These are phyloP conservation scores for Lepisosteus osseus DNA, from an alignment of 2,113 vertebrate species.

Conservation along the genomic window DNA sequence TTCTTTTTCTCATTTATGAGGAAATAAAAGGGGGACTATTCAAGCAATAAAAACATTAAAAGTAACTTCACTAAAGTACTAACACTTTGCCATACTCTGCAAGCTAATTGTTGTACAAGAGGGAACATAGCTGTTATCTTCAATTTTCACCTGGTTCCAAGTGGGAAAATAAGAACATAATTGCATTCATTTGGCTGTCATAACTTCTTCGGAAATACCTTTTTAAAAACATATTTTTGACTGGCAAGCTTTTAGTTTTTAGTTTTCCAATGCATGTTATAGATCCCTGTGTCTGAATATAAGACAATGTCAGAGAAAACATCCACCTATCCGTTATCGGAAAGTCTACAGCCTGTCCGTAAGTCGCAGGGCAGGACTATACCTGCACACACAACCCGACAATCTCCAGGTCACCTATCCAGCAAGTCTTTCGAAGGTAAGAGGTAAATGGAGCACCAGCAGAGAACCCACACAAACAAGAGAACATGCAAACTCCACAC, in stretches of 20 bases:
- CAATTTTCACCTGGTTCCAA: constrained; percentile 60
- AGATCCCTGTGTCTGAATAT: constrained; percentile 66
- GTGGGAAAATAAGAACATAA: constrained; percentile 79
- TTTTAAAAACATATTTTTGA: constrained; percentile 67
- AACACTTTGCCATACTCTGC: neutral
- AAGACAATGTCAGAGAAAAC: neutral
- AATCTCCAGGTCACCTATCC: too few species aligned
- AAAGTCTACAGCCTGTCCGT: too few species aligned
- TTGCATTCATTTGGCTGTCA: constrained; percentile 81
- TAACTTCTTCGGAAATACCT: constrained; percentile 74
- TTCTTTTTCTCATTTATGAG: neutral
- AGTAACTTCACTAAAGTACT: neutral
- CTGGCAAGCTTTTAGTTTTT: constrained; percentile 80
- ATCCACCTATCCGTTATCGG: too few species aligned
- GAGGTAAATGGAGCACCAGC: too few species aligned
- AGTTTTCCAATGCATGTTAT: constrained; percentile 65
- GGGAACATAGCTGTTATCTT: constrained; percentile 48
- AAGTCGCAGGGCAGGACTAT: too few species aligned
- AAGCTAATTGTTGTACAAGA: constrained; percentile 17
- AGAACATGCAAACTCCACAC: too few species aligned
- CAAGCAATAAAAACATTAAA: neutral
- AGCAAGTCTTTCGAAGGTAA: too few species aligned
- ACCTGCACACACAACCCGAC: too few species aligned
- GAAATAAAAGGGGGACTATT: neutral
- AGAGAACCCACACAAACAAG: too few species aligned